Base-by-base conservation (phyloP, 2,888 invertebrate genomes). In the Mythimna lalbum region DNA sequence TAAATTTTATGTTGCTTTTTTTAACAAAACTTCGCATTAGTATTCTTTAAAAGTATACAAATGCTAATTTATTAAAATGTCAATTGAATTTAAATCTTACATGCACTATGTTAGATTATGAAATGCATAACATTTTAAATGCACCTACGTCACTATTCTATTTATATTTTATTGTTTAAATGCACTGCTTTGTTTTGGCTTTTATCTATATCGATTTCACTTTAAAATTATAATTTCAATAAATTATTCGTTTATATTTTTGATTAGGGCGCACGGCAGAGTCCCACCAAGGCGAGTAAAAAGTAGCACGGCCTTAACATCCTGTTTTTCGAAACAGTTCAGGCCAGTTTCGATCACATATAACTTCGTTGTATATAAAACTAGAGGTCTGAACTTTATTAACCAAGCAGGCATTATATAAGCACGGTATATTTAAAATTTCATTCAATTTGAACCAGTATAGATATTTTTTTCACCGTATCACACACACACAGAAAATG, bases 1-100 rank as follows among this genome's bases (percentile, higher is more conserved):
- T 52, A 52, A 21, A 71, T 23, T 47, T 71, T 47, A 27, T 70
- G 21, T 36, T 12, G 10, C 21, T n/a, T 74, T 77, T 69, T n/a
- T 21, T 27, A 33, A 10, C n/a, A 55, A 55, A 63, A 55, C 6
- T 19, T 33, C 73, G 10, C 3, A 79, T 76, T 73, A 63, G 27
- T 79, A 79, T 79, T 73, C 80, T 50, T n/a, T n/a, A 12, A 50
- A 17, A 49, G 43, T 62, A 63, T 27, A 36, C 23, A 79, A 64
- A 65, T 79, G 52, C 17, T 27, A 76, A 62, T 73, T 79, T 31
- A 27, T 2, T 62, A 62, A 65, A 79, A 76, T 79, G 80, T 73
- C 74, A 62, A 59, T 33, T 62, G 62, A 73, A 66, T 76, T 71
- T 61, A 49, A 63, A 77, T 77, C 5, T 27, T 36, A 39, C 23